Conservation (phyloP, 2,888 invertebrate species). For the Charanyca ferruginea region DNA sequence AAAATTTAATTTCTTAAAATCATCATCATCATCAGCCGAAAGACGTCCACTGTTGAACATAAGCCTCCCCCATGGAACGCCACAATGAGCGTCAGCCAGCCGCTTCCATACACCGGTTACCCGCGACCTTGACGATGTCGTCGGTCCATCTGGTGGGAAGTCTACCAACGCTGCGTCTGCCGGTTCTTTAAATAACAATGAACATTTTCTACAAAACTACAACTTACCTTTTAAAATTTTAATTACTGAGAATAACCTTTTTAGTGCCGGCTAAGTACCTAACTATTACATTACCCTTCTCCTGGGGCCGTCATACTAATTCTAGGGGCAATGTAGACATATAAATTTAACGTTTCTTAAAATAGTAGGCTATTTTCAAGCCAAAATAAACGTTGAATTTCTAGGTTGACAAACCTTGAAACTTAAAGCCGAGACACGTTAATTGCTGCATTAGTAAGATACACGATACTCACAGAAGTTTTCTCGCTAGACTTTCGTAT, state of each 20-base stretch:
- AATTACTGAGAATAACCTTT: background rate
- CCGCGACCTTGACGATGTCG: too few species aligned
- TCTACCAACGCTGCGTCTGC: background rate
- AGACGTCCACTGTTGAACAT: too few species aligned
- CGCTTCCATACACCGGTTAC: too few species aligned
- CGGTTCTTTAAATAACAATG: background rate
- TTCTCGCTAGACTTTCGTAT: slow-evolving; percentile 17
- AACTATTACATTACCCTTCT: background rate
- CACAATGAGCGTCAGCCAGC: too few species aligned
- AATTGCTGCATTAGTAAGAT: slow-evolving; percentile 34
- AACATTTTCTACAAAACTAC: too few species aligned
- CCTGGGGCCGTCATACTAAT: background rate
- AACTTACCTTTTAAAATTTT: background rate
- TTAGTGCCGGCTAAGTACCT: background rate
- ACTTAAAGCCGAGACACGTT: slow-evolving; percentile 10
- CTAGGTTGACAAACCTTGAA: slow-evolving; percentile 19
- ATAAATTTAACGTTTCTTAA: too few species aligned
- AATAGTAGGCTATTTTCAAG: slow-evolving; percentile 3
- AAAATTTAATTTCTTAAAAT: too few species aligned
- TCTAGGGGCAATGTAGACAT: background rate
- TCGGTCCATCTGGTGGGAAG: too few species aligned
- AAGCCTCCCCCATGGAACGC: too few species aligned
- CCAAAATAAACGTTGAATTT: slow-evolving; percentile 1
- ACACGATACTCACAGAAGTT: slow-evolving; percentile 4
- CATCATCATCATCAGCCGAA: too few species aligned